Base-by-base conservation (phyloP, 2,888 invertebrate genomes). In the Sipha maydis region DNA sequence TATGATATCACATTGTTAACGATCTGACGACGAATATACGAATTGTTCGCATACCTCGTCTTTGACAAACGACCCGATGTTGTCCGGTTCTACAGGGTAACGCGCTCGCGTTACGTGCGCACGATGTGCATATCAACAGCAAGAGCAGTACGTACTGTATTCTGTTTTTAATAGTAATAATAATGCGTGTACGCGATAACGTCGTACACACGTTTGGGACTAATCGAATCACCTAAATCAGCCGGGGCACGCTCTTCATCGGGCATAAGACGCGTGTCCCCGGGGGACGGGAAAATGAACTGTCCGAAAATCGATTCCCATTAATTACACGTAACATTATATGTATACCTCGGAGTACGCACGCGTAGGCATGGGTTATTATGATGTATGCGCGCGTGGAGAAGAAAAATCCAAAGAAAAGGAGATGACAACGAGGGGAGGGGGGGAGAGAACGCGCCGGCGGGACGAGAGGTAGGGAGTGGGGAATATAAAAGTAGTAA, bases 201-300 rank as follows among this genome's bases (percentile, higher is more conserved):
- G 19, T 34, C 14, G 21, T 48, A 7, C 14, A 21, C 38, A 11
- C 41, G 38, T 19, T 21, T 28, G 54, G 34, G 38, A 38, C 84
- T 88, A 88, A 88, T 80, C 86, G 86, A 88, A 88, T 88, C 86
- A 78, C 54, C 80, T 88, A 88, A 88, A 88, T 88, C 86, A 88
- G 78, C 71, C 86, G 71, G 85, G 85, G 79, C 86, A 73, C 85
- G 78, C 21, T 69, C 86, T 79, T 34, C 34, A 3, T 7, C 21
- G 5, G 34, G 28, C n/a, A 38, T 19, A 19, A 80, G 86, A 61
- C 73, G 41, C 28, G 41, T 21, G 71, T 14, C 75, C 83, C 31
- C 75, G 28, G 80, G 86, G 80, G 86, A 88, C 86, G 75, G 71
- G 86, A 75, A 88, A 88, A 88, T 19, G 75, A 80, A 88, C 86